Evolutionary conservation across 2,888 invertebrate species (phyloP), one percentile per base, ranked within the genome.

Genomic region (Plutella xylostella): DNA sequence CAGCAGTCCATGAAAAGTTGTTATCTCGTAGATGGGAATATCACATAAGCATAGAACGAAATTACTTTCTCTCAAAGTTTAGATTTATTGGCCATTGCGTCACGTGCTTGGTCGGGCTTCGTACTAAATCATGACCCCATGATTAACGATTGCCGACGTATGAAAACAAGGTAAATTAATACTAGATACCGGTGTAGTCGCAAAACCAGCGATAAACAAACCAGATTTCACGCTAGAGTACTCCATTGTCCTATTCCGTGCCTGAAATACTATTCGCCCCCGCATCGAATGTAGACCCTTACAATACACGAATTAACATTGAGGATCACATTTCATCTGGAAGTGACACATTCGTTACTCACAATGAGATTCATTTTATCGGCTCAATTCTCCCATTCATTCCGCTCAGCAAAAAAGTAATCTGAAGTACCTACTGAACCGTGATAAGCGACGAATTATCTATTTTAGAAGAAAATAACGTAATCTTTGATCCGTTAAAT

Each of bases 41-140:
- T 73, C 68, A 61, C 65, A 72, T 71, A 71, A 64, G 73, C 68
- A 73, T 68, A 67, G 69, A 66, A 66, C 70, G 70, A 63, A 71
- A 76, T 77, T 76, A 78, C 76, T 76, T 77, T 72, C 72, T 71
- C 72, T 61, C 67, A 66, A 77, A 78, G 70, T 77, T 77, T 68
- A 72, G 77, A 79, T 82, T 82, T 80, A 82, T 80, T 72, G 73
- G 65, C 62, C 63, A 69, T 70, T 70, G 69, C 68, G 71, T 71
- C 71, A 72, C 67, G 71, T 71, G 60, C 63, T 73, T 68, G 63
- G 65, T 63, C 68, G 65, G 71, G 69, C 70, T 70, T 69, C 68
- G 67, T 69, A 72, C 65, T 78, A 74, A 76, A 79, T 79, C 77
- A 79, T 71, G 72, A 65, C 57, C 64, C 53, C 63, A 56, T 64